phyloP scores from a whole-genome alignment of 1,140 invertebrate genomes.

The Cotesia typhae region DNA sequence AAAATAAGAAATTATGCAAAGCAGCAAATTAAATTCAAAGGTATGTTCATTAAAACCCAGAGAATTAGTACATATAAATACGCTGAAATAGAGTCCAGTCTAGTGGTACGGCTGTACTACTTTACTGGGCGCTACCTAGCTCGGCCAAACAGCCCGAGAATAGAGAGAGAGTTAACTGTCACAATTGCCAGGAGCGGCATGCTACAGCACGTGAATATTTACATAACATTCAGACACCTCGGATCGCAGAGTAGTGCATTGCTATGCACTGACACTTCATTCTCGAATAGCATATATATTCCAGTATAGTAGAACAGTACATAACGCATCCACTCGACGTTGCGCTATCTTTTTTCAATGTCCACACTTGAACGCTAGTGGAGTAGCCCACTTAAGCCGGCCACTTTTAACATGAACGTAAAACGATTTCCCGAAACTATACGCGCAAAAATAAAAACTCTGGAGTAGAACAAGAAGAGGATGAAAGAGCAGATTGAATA shows the following conservation, averaged over 20 bases:
- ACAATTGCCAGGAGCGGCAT: not conserved
- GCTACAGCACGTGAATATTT: not conserved
- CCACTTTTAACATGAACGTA: not conserved
- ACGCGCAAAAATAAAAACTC: too few species aligned
- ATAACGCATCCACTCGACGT: not conserved
- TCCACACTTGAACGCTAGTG: not conserved
- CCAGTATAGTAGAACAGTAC: not conserved
- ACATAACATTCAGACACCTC: not conserved
- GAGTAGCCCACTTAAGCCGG: too few species aligned
- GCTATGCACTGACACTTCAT: slow-evolving; percentile 3
- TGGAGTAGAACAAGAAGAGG: too few species aligned
- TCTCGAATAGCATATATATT: not conserved
- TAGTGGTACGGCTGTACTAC: too few species aligned
- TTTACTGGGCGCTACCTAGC: not conserved
- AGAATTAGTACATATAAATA: too few species aligned
- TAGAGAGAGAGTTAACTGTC: not conserved
- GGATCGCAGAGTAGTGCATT: not conserved
- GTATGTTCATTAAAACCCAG: too few species aligned
- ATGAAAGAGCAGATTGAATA: too few species aligned
- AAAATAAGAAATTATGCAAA: too few species aligned
- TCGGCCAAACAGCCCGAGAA: not conserved
- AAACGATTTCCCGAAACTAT: not conserved
- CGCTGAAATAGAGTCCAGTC: too few species aligned
- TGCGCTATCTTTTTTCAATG: not conserved
- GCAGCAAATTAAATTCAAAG: too few species aligned